Evolutionary conservation across 2,797 vertebrate genomes (phyloP), one percentile per base, ranked within the genome.

Genomic region (Eptatretus atami): DNA sequence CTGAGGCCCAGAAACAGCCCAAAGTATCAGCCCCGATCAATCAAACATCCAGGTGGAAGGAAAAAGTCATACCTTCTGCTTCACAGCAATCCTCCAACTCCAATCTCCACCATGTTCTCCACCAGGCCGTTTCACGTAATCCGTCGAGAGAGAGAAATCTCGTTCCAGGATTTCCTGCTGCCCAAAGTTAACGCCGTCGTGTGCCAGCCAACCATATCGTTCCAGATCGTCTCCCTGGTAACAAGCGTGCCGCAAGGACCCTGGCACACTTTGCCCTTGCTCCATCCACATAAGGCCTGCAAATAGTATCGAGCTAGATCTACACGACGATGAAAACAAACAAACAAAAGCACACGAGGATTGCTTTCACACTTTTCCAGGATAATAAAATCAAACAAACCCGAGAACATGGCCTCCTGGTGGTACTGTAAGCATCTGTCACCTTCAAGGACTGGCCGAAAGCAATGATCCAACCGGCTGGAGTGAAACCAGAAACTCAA

Each of bases 231-330:
- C 82, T 1, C 79, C 76, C 70, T 86, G 85, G 69, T 95, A 86
- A 54, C 81, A 93, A 0, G 80, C 84, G 76, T 95, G 90, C 64
- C 86, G 78, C 63, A 96, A 71, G 67, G 73, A 75, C 57, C 57
- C 57, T 44, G 31, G 31, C 65, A 77, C 66, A 11, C 79, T 81
- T 6, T 67, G 68, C 12, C 80, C 79, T 71, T 88, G 85, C 53
- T 73, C 79, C 70, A 85, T 76, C 90, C 88, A 96, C 90, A 96
- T 95, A 70, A 94, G 72, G 2, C 87, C 90, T 93, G 69, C 11
- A 44, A 63, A 66, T 44, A 8, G 31, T 4, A 44, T 44, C 31
- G 31, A 44, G 31, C 31, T 2, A 44, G 31, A 2, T 44, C 31
- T 2, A 44, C 31, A 44, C 31, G 6, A 44, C 31, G 6, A 44